Percentiles rank a stretch among this genome's conserved stretches.
These are phyloP conservation scores for Anas capensis DNA, from an alignment of 2,797 vertebrate species.

Conservation along the genomic window DNA sequence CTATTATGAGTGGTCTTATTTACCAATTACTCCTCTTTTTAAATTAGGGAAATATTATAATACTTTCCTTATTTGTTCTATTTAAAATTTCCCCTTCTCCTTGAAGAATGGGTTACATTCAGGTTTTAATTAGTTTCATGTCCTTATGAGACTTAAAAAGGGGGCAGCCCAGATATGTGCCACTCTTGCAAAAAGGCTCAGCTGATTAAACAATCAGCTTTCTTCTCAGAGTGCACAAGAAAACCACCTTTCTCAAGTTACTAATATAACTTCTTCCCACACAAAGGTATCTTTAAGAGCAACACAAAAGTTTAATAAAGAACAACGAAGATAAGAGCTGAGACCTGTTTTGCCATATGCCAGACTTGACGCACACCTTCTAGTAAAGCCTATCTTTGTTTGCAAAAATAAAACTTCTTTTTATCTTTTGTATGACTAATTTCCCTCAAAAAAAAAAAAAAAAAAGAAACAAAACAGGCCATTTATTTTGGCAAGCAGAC, in stretches of 20 bases:
- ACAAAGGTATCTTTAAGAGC: neutral
- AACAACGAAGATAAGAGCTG: neutral
- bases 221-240: neutral
- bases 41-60: slow-evolving; percentile 2
- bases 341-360: neutral
- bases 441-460: neutral
- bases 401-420: neutral
- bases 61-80: neutral
- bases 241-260: neutral
- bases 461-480: neutral
- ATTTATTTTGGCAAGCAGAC: slow-evolving; percentile 8
- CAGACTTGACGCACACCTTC: neutral
- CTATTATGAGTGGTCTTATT: slow-evolving; percentile 10
- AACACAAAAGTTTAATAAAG: neutral
- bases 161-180: neutral
- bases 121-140: slow-evolving; percentile 28
- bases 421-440: neutral
- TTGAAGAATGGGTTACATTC: neutral
- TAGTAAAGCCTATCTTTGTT: neutral
- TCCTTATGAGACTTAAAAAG: slow-evolving; percentile 24
- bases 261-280: neutral
- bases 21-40: neutral
- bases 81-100: slow-evolving; percentile 4
- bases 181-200: neutral
- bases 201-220: neutral